phyloP scores from a whole-genome alignment of 2,797 vertebrate species.

The Spinus olivaceus region DNA sequence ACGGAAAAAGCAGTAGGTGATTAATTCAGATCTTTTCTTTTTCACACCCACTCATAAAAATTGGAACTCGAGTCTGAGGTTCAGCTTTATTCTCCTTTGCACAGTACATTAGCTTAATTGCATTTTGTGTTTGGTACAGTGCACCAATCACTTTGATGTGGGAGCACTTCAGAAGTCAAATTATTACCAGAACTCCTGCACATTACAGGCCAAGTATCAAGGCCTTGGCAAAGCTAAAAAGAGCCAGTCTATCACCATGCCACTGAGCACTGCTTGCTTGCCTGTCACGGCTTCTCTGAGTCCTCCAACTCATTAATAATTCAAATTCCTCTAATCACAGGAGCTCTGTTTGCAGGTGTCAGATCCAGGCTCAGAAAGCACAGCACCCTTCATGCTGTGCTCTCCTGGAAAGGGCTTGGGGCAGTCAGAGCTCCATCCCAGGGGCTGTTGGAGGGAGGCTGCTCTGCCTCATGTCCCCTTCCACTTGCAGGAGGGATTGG shows the following conservation, averaged over 20 bases:
- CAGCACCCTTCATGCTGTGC: neutral
- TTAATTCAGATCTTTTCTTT: neutral
- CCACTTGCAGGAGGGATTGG: neutral
- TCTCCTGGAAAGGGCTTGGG: neutral
- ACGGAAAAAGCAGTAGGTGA: neutral
- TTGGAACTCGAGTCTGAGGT: neutral
- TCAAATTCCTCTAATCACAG: neutral
- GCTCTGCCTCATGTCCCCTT: neutral
- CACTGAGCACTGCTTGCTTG: neutral
- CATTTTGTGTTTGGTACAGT: neutral
- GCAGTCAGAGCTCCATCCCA: neutral
- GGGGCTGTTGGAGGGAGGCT: neutral
- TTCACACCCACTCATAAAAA: neutral
- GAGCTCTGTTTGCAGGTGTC: neutral
- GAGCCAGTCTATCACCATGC: neutral
- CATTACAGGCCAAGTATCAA: neutral
- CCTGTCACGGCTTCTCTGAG: neutral
- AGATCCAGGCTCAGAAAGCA: neutral
- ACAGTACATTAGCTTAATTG: constrained; percentile 33
- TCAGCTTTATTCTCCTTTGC: neutral
- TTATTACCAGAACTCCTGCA: neutral
- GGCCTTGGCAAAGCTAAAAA: neutral
- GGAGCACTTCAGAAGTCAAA: constrained; percentile 21
- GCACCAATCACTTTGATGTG: neutral
- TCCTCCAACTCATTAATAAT: neutral